Evolutionary conservation across 1,140 invertebrate species (phyloP), one percentile per base, ranked within the genome.

Genomic region (Hycleus cichorii): DNA sequence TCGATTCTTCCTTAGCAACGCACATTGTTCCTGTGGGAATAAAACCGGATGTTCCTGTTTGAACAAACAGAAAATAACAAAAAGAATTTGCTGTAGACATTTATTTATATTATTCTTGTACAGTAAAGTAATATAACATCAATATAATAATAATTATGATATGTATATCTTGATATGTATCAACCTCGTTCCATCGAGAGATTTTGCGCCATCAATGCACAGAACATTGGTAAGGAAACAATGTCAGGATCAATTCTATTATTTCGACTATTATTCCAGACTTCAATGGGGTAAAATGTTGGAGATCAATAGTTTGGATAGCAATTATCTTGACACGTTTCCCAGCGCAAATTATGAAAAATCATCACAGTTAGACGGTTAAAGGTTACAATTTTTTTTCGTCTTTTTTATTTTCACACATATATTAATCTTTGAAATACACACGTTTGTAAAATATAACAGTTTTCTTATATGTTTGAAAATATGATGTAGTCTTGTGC

Each of bases 111-210:
- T 59, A 63, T 60, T 65, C 44, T 55, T 55, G 70, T 60, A 69
- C 59, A 69, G 47, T 58, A 58, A 57, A 68, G 55, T 67, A 69
- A 64, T 66, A 66, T 67, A 69, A 69, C 70, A 70, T 66, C 64
- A 62, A 70, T 71, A 69, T 68, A 68, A 49, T 64, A 59, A 64
- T 39, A 7, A 42, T n/a, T 68, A 62, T 72, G 70, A 72, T 72
- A 72, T 72, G 70, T 70, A 69, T 71, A 63, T 52, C 63, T 66
- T 70, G 70, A 72, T 72, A 72, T 72, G 70, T 70, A 72, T 70
- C 59, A 65, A 63, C 63, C 60, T 63, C 58, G 57, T 64, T 59
- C 7, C 49, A 47, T 59, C 57, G 47, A 58, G 54, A 65, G 18
- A 56, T 46, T 58, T 63, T 67, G 63, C 60, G 55, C 59, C 12